phyloP scores from a whole-genome alignment of 2,113 vertebrate genomes.

The Peromyscus californicus region DNA sequence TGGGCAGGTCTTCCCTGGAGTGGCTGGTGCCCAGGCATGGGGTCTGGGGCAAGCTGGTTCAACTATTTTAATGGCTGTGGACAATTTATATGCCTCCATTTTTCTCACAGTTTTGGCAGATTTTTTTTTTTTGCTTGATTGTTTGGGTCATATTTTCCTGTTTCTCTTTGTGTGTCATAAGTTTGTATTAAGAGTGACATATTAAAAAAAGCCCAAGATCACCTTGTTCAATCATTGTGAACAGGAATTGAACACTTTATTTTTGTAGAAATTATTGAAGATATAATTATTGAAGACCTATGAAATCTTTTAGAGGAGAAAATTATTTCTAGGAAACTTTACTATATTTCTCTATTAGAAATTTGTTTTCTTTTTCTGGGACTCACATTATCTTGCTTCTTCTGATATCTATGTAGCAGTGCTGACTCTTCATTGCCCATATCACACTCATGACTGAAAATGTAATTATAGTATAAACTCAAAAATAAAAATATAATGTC shows the following conservation, averaged over 20 bases:
- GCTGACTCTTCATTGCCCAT: not conserved
- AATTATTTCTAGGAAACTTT: not conserved
- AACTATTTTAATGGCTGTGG: no score
- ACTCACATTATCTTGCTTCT: not conserved
- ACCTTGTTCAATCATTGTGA: not conserved
- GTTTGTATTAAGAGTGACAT: not conserved
- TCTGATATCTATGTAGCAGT: not conserved
- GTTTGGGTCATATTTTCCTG: not conserved
- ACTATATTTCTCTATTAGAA: not conserved
- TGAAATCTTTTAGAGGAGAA: not conserved
- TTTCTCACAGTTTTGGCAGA: not conserved
- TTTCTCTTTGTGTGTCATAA: conserved; percentile 8
- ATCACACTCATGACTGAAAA: not conserved
- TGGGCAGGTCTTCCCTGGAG: no score
- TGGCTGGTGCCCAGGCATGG: no score
- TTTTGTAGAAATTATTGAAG: not conserved
- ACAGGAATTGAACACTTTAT: not conserved
- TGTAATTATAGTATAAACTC: not conserved
- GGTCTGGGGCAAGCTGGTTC: no score
- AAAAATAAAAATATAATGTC: not conserved
- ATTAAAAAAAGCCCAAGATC: not conserved
- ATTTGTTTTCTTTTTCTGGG: not conserved
- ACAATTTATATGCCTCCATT: not conserved
- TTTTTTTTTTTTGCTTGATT: not conserved
- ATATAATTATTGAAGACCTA: not conserved